phyloP scores from a whole-genome alignment of 2,888 invertebrate species.

The Dysmachus trigonus region DNA sequence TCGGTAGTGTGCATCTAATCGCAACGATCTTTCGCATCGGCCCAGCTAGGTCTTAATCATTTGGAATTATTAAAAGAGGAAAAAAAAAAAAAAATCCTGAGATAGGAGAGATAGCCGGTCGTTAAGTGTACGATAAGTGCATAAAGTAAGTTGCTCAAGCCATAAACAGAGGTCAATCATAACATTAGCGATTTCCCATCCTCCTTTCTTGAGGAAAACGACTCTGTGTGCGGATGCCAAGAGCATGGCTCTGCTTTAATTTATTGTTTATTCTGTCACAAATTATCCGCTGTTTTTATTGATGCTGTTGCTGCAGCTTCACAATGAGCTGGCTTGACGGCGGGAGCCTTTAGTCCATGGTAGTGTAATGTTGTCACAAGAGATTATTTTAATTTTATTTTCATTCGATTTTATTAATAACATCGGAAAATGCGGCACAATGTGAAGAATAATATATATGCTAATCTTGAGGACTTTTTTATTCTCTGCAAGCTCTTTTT shows the following conservation, averaged over 20 bases:
- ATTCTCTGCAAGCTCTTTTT: too few relatives aligned
- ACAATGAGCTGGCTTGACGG: background rate
- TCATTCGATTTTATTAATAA: background rate
- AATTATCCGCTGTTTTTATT: conserved; percentile 35
- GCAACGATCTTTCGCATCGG: background rate
- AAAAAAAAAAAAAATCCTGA: background rate
- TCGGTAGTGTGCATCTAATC: conserved; percentile 7
- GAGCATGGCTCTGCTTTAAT: conserved; percentile 11
- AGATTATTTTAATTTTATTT: background rate
- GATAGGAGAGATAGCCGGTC: conserved; percentile 2
- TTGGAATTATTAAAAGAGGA: conserved; percentile 30
- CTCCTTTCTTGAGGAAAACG: background rate
- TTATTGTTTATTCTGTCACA: conserved; percentile 38
- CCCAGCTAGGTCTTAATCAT: conserved; percentile 19
- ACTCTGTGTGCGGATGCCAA: background rate
- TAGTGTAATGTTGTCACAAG: background rate
- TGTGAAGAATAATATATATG: too few relatives aligned
- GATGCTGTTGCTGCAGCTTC: background rate
- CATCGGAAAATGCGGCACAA: background rate
- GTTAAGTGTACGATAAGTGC: conserved; percentile 7
- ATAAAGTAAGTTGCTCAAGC: conserved; percentile 31
- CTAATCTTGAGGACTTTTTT: too few relatives aligned
- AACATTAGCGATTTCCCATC: conserved; percentile 27
- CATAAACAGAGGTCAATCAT: conserved; percentile 43
- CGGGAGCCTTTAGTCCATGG: background rate